These are phyloP conservation scores for Anthonomus grandis DNA, from an alignment of 1,140 invertebrate species.

Conservation along the genomic window DNA sequence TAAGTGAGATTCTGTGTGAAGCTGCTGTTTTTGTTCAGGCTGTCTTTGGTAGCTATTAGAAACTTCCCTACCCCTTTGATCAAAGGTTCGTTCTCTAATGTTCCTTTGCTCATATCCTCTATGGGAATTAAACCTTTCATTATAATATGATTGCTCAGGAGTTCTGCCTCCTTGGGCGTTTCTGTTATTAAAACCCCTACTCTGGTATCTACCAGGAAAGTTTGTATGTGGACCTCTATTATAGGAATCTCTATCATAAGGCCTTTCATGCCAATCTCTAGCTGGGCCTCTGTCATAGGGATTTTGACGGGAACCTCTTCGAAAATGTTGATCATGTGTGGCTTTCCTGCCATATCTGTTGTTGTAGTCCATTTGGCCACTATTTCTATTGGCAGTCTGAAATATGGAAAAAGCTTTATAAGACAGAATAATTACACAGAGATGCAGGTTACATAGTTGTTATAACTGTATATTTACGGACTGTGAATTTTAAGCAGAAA, in stretches of 20 bases:
- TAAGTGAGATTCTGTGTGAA: not conserved
- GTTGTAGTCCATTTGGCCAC: constrained; percentile 6
- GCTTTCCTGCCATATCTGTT: not conserved
- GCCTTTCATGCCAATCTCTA: not conserved
- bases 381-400: not conserved
- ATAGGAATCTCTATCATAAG: not conserved
- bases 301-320: not conserved
- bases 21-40: not conserved
- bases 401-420: constrained; percentile 4
- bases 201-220: not conserved
- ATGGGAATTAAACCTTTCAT: not conserved
- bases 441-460: too few species aligned
- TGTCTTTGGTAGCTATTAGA: not conserved
- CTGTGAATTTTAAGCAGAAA: not conserved
- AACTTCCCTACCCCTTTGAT: constrained; percentile 15
- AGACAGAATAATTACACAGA: not conserved
- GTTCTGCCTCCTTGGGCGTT: not conserved
- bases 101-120: not conserved
- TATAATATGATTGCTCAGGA: not conserved
- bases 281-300: constrained; percentile 10
- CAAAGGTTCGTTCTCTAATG: constrained; percentile 14
- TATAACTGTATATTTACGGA: too few species aligned
- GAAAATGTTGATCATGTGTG: not conserved
- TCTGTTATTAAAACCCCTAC: not conserved
- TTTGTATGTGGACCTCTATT: too few species aligned